Conservation (phyloP, 1,140 invertebrate species). For the Goniozus legneri region DNA sequence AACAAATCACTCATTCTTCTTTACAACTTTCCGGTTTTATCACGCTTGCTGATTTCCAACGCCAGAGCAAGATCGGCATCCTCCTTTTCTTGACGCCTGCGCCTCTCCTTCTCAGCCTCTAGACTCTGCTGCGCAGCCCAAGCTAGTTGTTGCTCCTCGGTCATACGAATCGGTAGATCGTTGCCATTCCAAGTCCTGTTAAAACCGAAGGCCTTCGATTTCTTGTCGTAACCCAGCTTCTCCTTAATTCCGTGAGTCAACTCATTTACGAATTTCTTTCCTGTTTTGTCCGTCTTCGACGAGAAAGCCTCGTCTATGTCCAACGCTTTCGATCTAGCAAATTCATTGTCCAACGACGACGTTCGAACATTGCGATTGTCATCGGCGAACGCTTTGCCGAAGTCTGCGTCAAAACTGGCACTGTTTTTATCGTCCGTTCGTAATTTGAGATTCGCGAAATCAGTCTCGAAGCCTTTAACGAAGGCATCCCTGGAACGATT, state of each 20-base stretch:
- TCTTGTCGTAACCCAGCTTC: constrained; percentile 28
- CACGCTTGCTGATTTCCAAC: constrained; percentile 39
- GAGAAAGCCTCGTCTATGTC: constrained; percentile 36
- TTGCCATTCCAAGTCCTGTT: constrained; percentile 37
- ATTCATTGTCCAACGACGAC: constrained; percentile 24
- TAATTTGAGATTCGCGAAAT: constrained; percentile 37
- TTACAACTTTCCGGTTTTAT: constrained; percentile 29
- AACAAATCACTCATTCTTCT: no score
- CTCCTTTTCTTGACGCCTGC: constrained; percentile 39
- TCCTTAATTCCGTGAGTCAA: constrained; percentile 22
- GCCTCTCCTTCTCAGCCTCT: constrained; percentile 37
- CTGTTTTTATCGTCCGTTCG: constrained; percentile 22
- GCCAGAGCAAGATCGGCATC: constrained; percentile 42
- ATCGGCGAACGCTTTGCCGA: constrained; percentile 32
- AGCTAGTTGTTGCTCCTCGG: constrained; percentile 38
- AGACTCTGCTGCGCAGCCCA: constrained; percentile 43
- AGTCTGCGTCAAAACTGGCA: constrained; percentile 28
- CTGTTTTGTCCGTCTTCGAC: constrained; percentile 24
- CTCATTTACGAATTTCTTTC: constrained; percentile 21
- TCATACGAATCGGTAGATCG: constrained; percentile 11
- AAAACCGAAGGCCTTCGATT: constrained; percentile 25
- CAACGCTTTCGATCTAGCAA: constrained; percentile 21
- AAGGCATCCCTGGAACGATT: constrained; percentile 20
- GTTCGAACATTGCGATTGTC: constrained; percentile 31
- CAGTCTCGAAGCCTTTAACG: constrained; percentile 34